Evolutionary conservation across 2,797 vertebrate genomes (phyloP).

Genomic region (Clarias platycephalus): DNA sequence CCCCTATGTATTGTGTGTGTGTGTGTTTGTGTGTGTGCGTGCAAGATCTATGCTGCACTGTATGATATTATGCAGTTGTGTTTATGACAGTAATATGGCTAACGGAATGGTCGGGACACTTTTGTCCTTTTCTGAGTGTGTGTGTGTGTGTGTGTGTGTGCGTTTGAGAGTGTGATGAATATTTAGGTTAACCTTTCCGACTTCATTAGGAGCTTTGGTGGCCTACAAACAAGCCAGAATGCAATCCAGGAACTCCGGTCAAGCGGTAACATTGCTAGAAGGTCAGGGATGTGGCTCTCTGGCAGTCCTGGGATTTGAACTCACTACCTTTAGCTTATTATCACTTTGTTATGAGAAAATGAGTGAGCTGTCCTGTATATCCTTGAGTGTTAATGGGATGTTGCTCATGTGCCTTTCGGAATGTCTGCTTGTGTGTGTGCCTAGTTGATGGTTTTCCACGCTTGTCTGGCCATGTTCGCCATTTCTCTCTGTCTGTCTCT

Average conservation of each 20-base stretch:
- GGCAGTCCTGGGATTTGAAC: not conserved
- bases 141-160: not conserved
- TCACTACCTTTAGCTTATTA: not conserved
- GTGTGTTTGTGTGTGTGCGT: conserved; percentile 31
- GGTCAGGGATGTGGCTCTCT: not conserved
- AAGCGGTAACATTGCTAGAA: not conserved
- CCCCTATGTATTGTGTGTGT: conserved; percentile 43
- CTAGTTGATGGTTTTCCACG: conserved; percentile 40
- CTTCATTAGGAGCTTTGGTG: not conserved
- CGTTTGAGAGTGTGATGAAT: conserved; percentile 13
- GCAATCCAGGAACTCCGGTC: not conserved
- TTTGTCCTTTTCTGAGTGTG: not conserved
- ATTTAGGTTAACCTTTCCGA: not conserved
- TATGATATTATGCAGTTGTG: conserved; percentile 28
- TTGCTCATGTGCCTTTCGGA: conserved; percentile 12
- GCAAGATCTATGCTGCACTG: conserved; percentile 29
- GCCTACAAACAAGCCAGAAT: not conserved
- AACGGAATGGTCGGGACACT: conserved; percentile 12
- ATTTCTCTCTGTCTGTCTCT: conserved; percentile 26
- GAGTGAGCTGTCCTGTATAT: conserved; percentile 5
- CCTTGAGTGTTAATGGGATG: conserved; percentile 15
- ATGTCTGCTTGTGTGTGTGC: conserved; percentile 4
- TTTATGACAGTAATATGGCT: conserved; percentile 30
- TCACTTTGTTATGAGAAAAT: not conserved
- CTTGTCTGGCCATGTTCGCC: conserved; percentile 45